Evolutionary conservation across 2,113 vertebrate genomes (phyloP).

Genomic region (Emydocephalus ijimae): DNA sequence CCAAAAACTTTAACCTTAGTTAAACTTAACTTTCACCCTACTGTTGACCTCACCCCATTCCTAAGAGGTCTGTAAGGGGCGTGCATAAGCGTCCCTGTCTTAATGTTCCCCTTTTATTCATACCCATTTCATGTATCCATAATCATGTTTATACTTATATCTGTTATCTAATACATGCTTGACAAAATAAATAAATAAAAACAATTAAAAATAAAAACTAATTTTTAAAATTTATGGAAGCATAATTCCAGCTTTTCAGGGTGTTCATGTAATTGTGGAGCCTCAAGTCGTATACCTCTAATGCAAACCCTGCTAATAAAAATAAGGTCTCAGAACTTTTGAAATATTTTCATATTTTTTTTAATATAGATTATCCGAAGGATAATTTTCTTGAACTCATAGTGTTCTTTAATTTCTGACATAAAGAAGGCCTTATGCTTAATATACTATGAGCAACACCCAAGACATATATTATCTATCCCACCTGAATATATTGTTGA

Average conservation of each 20-base stretch:
- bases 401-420: background rate
- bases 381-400: background rate
- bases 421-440: background rate
- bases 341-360: background rate
- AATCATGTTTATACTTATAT: no score
- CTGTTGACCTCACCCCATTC: no score
- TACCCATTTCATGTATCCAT: no score
- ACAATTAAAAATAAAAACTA: background rate
- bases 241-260: background rate
- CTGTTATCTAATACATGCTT: no score
- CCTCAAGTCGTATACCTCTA: background rate
- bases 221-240: background rate
- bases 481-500: slow-evolving; percentile 2
- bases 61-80: no score
- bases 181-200: no score
- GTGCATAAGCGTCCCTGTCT: no score
- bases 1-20: no score
- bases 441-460: background rate
- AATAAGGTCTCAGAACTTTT: background rate
- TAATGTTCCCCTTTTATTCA: no score
- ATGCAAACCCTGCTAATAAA: background rate
- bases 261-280: background rate
- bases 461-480: background rate
- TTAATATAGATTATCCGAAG: no score
- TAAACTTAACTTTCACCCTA: no score